phyloP scores from a whole-genome alignment of 2,113 vertebrate genomes.

The Dolichallabes microphthalmus region DNA sequence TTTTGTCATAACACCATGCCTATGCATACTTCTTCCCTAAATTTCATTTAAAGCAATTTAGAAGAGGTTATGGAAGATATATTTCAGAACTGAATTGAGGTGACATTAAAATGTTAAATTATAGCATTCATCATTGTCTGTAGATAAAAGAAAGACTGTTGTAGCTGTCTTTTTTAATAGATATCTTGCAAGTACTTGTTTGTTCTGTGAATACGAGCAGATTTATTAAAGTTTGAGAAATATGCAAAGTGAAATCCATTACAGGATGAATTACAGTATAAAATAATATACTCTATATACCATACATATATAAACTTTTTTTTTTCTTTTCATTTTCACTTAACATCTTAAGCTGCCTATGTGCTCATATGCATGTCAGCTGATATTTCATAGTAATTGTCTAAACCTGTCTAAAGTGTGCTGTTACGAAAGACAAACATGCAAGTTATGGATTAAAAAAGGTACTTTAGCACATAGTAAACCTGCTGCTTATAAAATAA shows the following conservation, averaged over 20 bases:
- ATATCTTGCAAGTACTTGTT: not conserved
- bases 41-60: not conserved
- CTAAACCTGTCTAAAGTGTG: not conserved
- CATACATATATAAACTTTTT: too few species aligned
- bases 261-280: too few species aligned
- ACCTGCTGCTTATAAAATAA: not conserved
- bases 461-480: too few species aligned
- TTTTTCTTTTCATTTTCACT: too few species aligned
- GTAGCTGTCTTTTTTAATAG: not conserved
- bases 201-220: not conserved
- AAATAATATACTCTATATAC: too few species aligned
- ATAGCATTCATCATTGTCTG: not conserved
- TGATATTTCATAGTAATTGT: not conserved
- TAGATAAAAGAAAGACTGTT: not conserved
- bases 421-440: too few species aligned
- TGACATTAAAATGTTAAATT: not conserved
- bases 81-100: not conserved
- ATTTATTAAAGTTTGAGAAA: not conserved
- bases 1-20: not conserved
- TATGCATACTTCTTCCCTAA: not conserved
- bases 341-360: too few species aligned
- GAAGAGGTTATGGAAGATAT: not conserved
- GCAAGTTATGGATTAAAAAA: not conserved
- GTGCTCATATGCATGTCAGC: too few species aligned
- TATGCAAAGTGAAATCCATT: not conserved